phyloP scores from a whole-genome alignment of 2,113 vertebrate species.

The Accipiter cooperii region DNA sequence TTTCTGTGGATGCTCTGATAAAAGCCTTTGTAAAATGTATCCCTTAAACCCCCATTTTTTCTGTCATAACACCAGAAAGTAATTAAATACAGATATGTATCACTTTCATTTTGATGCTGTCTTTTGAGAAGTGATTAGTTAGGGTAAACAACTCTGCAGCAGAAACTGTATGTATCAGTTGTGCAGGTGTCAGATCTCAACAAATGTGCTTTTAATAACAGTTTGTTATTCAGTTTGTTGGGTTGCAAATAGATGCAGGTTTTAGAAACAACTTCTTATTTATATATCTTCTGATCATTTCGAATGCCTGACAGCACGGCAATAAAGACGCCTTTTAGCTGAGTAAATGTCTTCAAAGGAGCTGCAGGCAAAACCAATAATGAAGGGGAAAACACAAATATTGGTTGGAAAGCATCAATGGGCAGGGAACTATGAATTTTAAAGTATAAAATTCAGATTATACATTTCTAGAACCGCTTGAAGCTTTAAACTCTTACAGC shows the following conservation, averaged over 20 bases:
- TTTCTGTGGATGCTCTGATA: accelerated
- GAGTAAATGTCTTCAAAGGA: background rate
- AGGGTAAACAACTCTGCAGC: background rate
- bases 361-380: background rate
- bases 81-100: background rate
- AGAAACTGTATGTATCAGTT: background rate
- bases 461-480: background rate
- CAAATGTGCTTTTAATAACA: background rate
- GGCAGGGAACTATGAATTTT: background rate
- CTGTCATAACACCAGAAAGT: background rate
- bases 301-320: background rate
- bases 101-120: background rate
- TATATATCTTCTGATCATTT: background rate
- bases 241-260: background rate
- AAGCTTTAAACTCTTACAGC: conserved; percentile 39
- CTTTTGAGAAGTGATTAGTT: background rate
- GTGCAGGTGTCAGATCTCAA: background rate
- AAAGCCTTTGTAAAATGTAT: background rate
- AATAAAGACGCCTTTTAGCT: background rate
- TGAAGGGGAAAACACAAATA: background rate
- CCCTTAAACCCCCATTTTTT: background rate
- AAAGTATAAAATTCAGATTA: background rate
- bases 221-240: background rate
- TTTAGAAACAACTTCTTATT: conserved; percentile 7
- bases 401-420: background rate